A percentile compares a stretch with the other conserved stretches of the same genome.
phyloP scores from a whole-genome alignment of 2,888 invertebrate species.

The Phyto melanocephala region DNA sequence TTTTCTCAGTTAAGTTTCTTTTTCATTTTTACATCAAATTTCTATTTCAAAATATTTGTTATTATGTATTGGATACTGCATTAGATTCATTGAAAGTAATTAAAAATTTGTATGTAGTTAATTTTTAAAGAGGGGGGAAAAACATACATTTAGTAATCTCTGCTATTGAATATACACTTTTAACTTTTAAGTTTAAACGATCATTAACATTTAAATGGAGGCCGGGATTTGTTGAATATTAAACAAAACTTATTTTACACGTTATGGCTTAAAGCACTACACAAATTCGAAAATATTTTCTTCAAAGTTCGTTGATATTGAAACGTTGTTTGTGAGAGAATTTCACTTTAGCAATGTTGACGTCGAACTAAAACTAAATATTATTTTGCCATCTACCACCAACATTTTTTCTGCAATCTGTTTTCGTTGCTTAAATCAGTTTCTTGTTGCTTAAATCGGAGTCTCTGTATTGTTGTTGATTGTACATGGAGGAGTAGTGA shows the following conservation, averaged over 20 bases:
- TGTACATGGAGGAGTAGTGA: not conserved
- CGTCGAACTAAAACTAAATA: conserved; percentile 39
- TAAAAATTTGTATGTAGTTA: no score
- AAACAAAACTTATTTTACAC: not conserved
- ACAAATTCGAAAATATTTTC: not conserved
- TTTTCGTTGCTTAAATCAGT: not conserved
- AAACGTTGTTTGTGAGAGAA: conserved; percentile 37
- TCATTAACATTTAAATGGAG: conserved; percentile 2
- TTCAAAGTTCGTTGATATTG: not conserved
- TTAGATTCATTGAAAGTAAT: no score
- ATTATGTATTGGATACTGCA: not conserved
- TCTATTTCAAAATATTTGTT: conserved; percentile 9
- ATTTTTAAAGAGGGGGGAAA: no score
- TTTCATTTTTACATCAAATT: not conserved
- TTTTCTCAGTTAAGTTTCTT: not conserved
- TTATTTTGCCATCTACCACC: conserved; percentile 33
- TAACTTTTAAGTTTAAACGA: conserved; percentile 8
- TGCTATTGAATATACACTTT: not conserved
- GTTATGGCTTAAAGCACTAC: not conserved
- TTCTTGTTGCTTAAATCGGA: no score
- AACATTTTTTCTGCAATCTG: conserved; percentile 11
- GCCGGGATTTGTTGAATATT: not conserved
- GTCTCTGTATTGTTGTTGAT: not conserved
- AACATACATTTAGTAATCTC: no score
- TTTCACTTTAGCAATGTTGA: conserved; percentile 60